These are phyloP conservation scores for Cephus pygmeus DNA, from an alignment of 2,888 invertebrate species.

Conservation along the genomic window DNA sequence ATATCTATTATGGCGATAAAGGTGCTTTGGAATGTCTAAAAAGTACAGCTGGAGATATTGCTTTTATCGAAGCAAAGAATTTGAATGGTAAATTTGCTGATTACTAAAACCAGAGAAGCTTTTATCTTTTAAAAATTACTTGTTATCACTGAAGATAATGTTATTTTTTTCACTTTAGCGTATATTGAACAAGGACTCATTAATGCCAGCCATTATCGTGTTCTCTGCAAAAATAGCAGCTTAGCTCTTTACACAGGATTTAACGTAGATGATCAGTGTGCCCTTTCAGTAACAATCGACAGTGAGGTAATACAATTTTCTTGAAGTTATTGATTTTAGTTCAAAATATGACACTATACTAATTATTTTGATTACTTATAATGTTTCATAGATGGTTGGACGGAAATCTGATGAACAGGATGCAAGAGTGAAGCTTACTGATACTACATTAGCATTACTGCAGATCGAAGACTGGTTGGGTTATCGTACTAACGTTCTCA, in stretches of 20 bases:
- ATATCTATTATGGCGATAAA: slow-evolving; percentile 71
- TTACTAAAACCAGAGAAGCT: not conserved
- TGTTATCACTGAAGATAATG: not conserved
- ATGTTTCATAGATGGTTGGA: slow-evolving; percentile 47
- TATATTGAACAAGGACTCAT: slow-evolving; percentile 58
- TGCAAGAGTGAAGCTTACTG: slow-evolving; percentile 28
- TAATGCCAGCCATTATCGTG: slow-evolving; percentile 65
- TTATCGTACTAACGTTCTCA: slow-evolving; percentile 58
- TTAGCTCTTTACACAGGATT: slow-evolving; percentile 68
- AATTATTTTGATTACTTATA: slow-evolving; percentile 5
- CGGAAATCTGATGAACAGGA: slow-evolving; percentile 28
- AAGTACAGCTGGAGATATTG: slow-evolving; percentile 70
- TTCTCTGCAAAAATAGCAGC: slow-evolving; percentile 73
- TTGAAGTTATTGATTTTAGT: not conserved
- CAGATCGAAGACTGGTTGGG: slow-evolving; percentile 69
- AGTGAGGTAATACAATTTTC: slow-evolving; percentile 67
- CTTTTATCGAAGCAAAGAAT: slow-evolving; percentile 70
- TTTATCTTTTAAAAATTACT: not conserved
- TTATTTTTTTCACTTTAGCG: slow-evolving; percentile 45
- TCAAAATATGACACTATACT: not conserved
- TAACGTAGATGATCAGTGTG: slow-evolving; percentile 68
- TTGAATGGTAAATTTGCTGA: slow-evolving; percentile 59
- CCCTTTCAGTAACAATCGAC: slow-evolving; percentile 71
- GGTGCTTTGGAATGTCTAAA: slow-evolving; percentile 73
- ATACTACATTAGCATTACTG: slow-evolving; percentile 62